These are phyloP conservation scores for Herpailurus yagouaroundi DNA, from an alignment of 2,113 vertebrate species.

Conservation along the genomic window DNA sequence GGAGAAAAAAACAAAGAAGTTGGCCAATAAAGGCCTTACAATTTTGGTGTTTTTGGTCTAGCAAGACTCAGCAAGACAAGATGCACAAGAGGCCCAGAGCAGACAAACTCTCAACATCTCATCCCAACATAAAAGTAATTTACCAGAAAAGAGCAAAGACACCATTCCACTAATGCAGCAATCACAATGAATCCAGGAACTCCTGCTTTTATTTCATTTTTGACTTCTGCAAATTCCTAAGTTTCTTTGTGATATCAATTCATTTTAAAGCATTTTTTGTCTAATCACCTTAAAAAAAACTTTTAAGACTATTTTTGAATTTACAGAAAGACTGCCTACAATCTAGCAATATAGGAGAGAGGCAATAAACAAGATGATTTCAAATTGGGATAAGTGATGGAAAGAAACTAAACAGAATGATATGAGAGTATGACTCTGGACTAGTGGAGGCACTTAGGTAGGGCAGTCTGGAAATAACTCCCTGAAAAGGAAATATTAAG, in stretches of 20 bases:
- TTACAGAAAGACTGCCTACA: neutral
- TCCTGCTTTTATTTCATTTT: neutral
- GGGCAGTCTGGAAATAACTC: neutral
- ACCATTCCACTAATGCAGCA: neutral
- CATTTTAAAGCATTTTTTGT: neutral
- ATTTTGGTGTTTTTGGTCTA: neutral
- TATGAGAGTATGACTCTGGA: neutral
- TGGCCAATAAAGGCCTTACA: neutral
- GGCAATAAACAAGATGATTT: neutral
- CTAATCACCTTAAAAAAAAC: neutral
- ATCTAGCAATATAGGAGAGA: neutral
- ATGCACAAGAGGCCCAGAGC: neutral
- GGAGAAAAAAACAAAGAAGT: neutral
- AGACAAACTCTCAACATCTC: neutral
- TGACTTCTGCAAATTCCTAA: neutral
- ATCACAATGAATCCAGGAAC: neutral
- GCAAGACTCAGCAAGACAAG: neutral
- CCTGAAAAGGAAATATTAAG: neutral
- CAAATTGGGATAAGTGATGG: neutral
- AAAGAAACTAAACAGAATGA: neutral
- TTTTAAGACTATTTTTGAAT: neutral
- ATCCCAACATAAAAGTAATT: conserved; percentile 24
- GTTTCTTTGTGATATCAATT: neutral
- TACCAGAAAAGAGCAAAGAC: neutral
- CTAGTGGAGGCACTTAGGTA: neutral